phyloP scores from a whole-genome alignment of 2,797 vertebrate genomes.

The Knipowitschia caucasica region DNA sequence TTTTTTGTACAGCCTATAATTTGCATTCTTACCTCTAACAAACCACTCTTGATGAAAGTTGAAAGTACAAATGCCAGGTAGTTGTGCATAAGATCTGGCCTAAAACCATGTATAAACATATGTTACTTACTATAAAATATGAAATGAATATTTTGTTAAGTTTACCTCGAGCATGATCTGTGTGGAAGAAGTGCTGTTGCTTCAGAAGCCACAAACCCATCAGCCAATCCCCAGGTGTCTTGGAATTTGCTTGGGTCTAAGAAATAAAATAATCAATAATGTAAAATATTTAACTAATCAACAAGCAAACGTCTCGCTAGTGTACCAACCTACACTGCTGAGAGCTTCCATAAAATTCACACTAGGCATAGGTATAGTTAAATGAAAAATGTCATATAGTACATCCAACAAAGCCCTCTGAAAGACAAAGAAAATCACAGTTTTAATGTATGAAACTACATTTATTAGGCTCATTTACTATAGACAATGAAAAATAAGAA shows the following conservation, averaged over 20 bases:
- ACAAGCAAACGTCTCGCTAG: not conserved
- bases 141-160: not conserved
- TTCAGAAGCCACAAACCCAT: slow-evolving; percentile 90
- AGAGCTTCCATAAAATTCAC: slow-evolving; percentile 88
- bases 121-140: not conserved
- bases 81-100: slow-evolving; percentile 91
- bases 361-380: slow-evolving; percentile 83
- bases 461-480: too few relatives aligned
- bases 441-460: not conserved
- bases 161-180: slow-evolving; percentile 85
- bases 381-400: slow-evolving; percentile 88
- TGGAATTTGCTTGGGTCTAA: slow-evolving; percentile 88
- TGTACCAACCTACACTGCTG: slow-evolving; percentile 80
- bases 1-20: not conserved
- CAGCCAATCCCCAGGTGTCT: slow-evolving; percentile 88
- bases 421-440: slow-evolving; percentile 12
- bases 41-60: slow-evolving; percentile 85
- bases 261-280: not conserved
- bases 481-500: slow-evolving; percentile 3
- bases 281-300: too few relatives aligned
- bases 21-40: slow-evolving; percentile 78
- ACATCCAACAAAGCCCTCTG: slow-evolving; percentile 88
- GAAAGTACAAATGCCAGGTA: slow-evolving; percentile 87
- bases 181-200: slow-evolving; percentile 88
- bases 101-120: slow-evolving; percentile 31